Conservation (phyloP, 2,888 invertebrate genomes). For the Timandra comae region DNA sequence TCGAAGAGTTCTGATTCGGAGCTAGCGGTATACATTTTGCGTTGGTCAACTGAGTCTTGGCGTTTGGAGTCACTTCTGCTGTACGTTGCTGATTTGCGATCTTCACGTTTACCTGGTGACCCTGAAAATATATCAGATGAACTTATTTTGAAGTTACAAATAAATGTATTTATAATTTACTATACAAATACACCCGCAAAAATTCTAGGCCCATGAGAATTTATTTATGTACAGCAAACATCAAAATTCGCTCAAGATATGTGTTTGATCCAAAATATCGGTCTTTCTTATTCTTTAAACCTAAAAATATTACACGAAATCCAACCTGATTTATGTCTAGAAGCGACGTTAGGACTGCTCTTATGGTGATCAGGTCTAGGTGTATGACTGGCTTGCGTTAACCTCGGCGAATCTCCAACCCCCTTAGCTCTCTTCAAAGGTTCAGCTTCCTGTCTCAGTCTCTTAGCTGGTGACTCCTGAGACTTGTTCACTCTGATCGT, state of each 20-base stretch:
- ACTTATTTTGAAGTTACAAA: too few relatives aligned
- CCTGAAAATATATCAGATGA: constrained; percentile 42
- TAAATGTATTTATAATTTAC: too few relatives aligned
- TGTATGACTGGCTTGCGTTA: constrained; percentile 51
- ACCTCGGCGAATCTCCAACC: constrained; percentile 54
- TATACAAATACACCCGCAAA: too few relatives aligned
- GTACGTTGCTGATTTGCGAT: constrained; percentile 72
- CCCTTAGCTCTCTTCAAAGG: constrained; percentile 65
- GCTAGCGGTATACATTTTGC: constrained; percentile 84
- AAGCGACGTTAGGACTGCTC: constrained; percentile 79
- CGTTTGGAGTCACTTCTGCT: constrained; percentile 63
- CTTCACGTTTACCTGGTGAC: constrained; percentile 57
- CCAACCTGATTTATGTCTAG: constrained; percentile 63
- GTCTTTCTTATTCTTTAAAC: too few relatives aligned
- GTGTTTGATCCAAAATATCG: too few relatives aligned
- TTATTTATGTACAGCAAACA: too few relatives aligned
- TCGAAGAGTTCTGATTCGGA: constrained; percentile 91
- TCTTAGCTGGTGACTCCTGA: constrained; percentile 64
- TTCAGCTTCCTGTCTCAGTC: constrained; percentile 65
- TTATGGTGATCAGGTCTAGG: constrained; percentile 74
- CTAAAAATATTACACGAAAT: too few relatives aligned
- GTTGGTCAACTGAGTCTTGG: constrained; percentile 54
- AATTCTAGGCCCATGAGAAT: too few relatives aligned
- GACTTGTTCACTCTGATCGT: constrained; percentile 55
- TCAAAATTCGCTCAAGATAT: too few relatives aligned